Evolutionary conservation across 2,888 invertebrate genomes (phyloP), one percentile per base, ranked within the genome.

Genomic region (Monoplex corrugatus): DNA sequence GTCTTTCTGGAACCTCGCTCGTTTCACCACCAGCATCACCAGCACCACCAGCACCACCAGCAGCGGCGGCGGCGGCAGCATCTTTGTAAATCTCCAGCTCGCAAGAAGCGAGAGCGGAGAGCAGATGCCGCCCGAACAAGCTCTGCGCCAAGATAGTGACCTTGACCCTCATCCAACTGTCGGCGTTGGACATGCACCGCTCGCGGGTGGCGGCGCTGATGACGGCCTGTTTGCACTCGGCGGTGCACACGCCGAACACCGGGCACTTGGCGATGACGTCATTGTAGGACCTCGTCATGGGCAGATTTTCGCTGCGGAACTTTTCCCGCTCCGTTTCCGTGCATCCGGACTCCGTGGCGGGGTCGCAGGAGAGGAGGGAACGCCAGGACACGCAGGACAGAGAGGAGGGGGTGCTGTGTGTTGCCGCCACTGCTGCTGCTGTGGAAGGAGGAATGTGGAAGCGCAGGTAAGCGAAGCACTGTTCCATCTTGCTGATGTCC

Each of bases 151-250:
- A 38, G 28, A 45, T n/a, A 38, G 45, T 45, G 38, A 44, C 28
- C 78, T 87, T 87, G 32, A 87, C 50, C 28, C 35, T 43, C 1
- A 35, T n/a, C 87, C 87, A 87, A 38, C 78, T 87, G 5, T 87
- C 87, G 0, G 35, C 19, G 32, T 50, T 32, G 1, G 72, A 16
- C 75, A 87, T 44, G 78, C 87, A 87, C 1, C 44, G 32, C 44
- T 87, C 75, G 2, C 87, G 45, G 13, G 16, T 13, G 23, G 32
- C 5, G 6, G 75, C 87, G 1, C 32, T 45, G 3, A 0, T 8
- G 28, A 87, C 44, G 50, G 87, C 87, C 28, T 10, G 35, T 40
- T 75, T 13, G 35, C 87, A 87, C 28, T 87, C 87, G 32, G 19
- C 45, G 16, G 78, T 75, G 78, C 87, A 87, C 35, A 19, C n/a